These are phyloP conservation scores for Cancer borealis DNA, from an alignment of 2,888 invertebrate genomes.

Conservation along the genomic window DNA sequence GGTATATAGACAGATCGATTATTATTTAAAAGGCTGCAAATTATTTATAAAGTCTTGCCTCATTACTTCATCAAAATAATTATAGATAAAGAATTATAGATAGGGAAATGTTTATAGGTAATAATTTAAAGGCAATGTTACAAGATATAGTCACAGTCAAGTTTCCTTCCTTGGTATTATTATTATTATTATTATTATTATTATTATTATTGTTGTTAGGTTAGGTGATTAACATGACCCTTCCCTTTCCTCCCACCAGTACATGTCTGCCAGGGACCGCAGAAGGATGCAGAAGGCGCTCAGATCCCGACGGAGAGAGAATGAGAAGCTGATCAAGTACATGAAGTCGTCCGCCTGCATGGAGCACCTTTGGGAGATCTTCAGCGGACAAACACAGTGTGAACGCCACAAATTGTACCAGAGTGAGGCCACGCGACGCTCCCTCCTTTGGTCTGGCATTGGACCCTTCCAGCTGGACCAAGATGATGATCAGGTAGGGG, in stretches of 20 bases:
- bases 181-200: too few species aligned
- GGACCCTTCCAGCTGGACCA: conserved; percentile 69
- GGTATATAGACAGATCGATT: too few species aligned
- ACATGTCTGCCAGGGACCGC: conserved; percentile 64
- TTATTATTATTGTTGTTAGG: too few species aligned
- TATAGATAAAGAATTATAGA: too few species aligned
- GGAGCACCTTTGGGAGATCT: conserved; percentile 65
- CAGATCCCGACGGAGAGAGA: conserved; percentile 59
- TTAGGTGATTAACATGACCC: neutral
- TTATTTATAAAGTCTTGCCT: too few species aligned
- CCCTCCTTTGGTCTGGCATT: conserved; percentile 62
- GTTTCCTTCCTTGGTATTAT: too few species aligned
- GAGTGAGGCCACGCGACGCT: conserved; percentile 47
- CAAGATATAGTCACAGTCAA: neutral
- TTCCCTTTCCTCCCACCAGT: conserved; percentile 2
- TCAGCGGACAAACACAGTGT: conserved; percentile 55
- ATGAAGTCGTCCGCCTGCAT: conserved; percentile 63
- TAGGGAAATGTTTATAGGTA: too few species aligned
- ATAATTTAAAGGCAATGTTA: too few species aligned
- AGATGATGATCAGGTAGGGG: conserved; percentile 64
- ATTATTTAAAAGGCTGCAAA: too few species aligned
- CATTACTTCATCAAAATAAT: too few species aligned
- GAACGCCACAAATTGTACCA: conserved; percentile 69
- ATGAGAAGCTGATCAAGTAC: conserved; percentile 65
- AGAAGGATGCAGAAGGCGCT: conserved; percentile 65